These are phyloP conservation scores for Rhodeus uyekii DNA, from an alignment of 2,797 vertebrate genomes.

Conservation along the genomic window DNA sequence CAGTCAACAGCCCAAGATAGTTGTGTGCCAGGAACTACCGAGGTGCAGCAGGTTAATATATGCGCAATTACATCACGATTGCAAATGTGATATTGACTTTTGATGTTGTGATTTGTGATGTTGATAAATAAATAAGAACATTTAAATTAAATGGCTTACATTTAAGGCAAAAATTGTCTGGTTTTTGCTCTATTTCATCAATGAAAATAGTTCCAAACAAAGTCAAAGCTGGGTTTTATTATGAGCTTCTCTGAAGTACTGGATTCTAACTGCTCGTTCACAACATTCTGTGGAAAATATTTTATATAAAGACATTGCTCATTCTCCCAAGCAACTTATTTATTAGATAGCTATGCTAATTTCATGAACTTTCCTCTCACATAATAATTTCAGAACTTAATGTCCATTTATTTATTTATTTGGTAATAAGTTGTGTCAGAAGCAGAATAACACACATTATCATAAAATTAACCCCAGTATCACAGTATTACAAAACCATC, in stretches of 20 bases:
- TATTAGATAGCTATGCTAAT: not conserved
- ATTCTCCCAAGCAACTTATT: not conserved
- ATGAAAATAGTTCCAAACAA: not conserved
- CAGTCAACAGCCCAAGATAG: not conserved
- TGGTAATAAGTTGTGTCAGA: not conserved
- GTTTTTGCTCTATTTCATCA: not conserved
- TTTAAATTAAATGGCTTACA: not conserved
- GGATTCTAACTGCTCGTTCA: not conserved
- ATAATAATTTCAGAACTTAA: not conserved
- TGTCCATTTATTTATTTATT: constrained; percentile 6
- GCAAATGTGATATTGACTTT: not conserved
- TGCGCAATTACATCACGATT: not conserved
- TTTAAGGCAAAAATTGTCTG: not conserved
- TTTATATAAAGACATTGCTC: not conserved
- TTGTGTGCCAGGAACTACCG: not conserved
- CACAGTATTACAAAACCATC: not conserved
- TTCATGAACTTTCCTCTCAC: not conserved
- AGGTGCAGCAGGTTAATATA: not conserved
- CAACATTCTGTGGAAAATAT: not conserved
- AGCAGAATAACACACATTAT: not conserved
- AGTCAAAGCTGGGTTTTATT: not conserved
- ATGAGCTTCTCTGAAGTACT: not conserved
- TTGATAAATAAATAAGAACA: not conserved
- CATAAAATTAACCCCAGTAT: not conserved
- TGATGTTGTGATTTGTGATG: not conserved